Base-by-base conservation (phyloP, 1,140 invertebrate species). In the Maniola jurtina region DNA sequence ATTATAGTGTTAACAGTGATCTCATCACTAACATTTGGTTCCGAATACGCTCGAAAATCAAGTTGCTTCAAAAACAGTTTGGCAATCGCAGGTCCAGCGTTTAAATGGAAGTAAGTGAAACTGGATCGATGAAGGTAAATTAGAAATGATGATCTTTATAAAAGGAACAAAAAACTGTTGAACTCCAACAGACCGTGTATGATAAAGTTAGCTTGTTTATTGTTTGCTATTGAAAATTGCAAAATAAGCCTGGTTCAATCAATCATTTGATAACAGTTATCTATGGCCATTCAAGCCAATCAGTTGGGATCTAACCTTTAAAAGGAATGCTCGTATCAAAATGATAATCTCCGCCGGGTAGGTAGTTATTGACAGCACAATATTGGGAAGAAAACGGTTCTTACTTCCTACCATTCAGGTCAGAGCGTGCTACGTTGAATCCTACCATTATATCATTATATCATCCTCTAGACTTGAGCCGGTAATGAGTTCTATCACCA, bases 341-440 rank as follows among this genome's bases (percentile, higher is more conserved):
- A 45, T 13, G 13, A 45, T 45, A 45, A 45, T 45, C 42, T 45
- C 42, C 13, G 6, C 13, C 6, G 5, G 9, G 5, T 11, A 1
- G 42, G 42, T 45, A 45, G 42, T 45, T 45, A 45, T 45, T 45
- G 42, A 45, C 42, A 45, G 42, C 42, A 45, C 42, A 45, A 45
- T 45, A 45, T 45, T 45, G 42, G 13, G 5, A 45, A 45, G 42
- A n/a, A 45, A 45, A 45, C 42, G 42, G 42, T 45, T 45, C 13
- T 5, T 5, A 5, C 9, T 45, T 45, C 13, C 13, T 5, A 5
- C 9, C 9, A 13, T 45, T 13, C 42, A n/a, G 42, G 9, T 13
- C 9, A 45, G 5, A 11, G 13, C 13, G 9, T 11, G 42, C 1
- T 45, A 45, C 5, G 13, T 45, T 45, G 42, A 45, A 45, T 45